A percentile compares a stretch with the other conserved stretches of the same genome.
Evolutionary conservation across 2,113 vertebrate species (phyloP).

Genomic region (Indicator indicator): DNA sequence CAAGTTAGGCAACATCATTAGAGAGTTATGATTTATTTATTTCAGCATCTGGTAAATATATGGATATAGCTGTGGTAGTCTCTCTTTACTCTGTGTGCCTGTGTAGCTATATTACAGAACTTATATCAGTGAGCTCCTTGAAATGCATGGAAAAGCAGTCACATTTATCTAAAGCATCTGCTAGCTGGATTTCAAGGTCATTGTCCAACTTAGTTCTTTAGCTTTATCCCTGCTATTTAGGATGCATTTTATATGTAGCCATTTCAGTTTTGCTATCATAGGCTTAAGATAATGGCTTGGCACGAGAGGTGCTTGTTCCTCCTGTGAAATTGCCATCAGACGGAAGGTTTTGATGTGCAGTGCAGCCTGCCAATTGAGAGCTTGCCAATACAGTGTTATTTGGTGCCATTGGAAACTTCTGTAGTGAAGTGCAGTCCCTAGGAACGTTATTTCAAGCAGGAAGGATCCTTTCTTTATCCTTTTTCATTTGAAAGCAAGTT

Average conservation of each 20-base stretch:
- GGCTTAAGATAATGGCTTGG: conserved; percentile 24
- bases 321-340: not conserved
- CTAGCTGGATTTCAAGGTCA: not conserved
- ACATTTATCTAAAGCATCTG: not conserved
- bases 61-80: not conserved
- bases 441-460: not conserved
- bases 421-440: not conserved
- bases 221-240: conserved; percentile 1
- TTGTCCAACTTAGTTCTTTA: not conserved
- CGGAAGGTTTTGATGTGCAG: not conserved
- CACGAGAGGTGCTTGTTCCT: not conserved
- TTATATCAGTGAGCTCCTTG: not conserved
- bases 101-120: not conserved
- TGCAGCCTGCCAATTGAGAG: not conserved
- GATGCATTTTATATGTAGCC: not conserved
- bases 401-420: not conserved
- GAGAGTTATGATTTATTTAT: not conserved
- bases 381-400: not conserved
- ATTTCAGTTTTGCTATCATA: not conserved
- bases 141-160: not conserved
- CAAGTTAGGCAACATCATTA: not conserved
- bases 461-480: not conserved
- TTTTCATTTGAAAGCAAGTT: not conserved
- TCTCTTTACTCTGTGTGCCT: not conserved
- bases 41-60: not conserved